A percentile compares a stretch with the other conserved stretches of the same genome.
Evolutionary conservation across 2,113 vertebrate species (phyloP).

Genomic region (Platichthys stellatus): DNA sequence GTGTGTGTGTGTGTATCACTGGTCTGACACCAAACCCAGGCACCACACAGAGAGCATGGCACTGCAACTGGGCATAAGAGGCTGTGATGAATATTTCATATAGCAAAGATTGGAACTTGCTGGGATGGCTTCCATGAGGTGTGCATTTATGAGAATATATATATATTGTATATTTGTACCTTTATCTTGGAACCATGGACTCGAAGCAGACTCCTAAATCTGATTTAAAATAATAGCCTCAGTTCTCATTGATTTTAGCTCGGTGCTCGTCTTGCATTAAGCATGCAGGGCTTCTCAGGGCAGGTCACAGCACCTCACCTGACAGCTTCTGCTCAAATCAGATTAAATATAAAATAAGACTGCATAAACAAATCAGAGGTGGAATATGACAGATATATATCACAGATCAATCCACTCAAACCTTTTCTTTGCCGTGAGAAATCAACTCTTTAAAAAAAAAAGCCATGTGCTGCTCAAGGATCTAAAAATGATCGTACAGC

Average conservation of each 20-base stretch:
- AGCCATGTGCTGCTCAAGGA: too few relatives aligned
- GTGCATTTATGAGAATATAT: not conserved
- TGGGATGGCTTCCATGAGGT: slow-evolving; percentile 10
- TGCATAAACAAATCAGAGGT: not conserved
- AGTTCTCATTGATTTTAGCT: too few relatives aligned
- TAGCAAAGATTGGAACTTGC: slow-evolving; percentile 20
- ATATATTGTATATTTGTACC: not conserved
- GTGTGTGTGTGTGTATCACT: slow-evolving; percentile 25
- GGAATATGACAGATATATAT: not conserved
- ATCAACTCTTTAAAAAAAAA: too few relatives aligned
- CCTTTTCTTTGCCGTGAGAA: too few relatives aligned
- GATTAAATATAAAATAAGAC: not conserved
- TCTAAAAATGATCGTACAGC: too few relatives aligned
- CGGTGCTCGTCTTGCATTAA: too few relatives aligned
- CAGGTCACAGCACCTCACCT: too few relatives aligned
- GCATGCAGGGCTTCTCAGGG: too few relatives aligned
- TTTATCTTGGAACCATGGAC: not conserved
- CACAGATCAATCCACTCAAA: too few relatives aligned
- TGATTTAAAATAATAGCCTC: not conserved
- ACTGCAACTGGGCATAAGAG: slow-evolving; percentile 5
- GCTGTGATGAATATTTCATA: slow-evolving; percentile 21
- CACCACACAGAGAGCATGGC: slow-evolving; percentile 12
- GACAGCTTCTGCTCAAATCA: not conserved
- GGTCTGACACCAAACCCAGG: slow-evolving; percentile 25
- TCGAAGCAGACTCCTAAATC: too few relatives aligned